These are phyloP conservation scores for Drosophila busckii DNA, from an alignment of 1,140 invertebrate species.

Conservation along the genomic window DNA sequence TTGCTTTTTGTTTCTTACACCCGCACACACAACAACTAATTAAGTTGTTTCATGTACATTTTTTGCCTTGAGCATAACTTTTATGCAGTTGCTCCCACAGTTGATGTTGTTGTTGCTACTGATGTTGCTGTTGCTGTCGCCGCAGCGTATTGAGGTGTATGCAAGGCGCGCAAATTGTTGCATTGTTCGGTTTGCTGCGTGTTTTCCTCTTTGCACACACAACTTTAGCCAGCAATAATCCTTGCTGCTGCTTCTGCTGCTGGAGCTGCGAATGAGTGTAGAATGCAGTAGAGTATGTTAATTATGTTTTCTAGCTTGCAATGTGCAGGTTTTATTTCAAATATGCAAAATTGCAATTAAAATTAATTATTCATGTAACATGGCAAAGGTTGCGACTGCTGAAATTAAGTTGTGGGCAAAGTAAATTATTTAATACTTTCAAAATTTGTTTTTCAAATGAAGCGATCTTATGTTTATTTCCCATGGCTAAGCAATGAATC, in stretches of 20 bases:
- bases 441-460: no score
- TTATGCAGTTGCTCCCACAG: constrained; percentile 31
- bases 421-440: no score
- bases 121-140: constrained; percentile 24
- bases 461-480: no score
- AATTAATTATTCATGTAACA: no score
- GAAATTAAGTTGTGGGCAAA: no score
- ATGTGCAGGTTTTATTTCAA: no score
- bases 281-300: constrained; percentile 18
- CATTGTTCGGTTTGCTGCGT: constrained; percentile 48
- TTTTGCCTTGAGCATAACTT: constrained; percentile 68
- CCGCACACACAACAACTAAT: constrained; percentile 61
- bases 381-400: no score
- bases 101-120: constrained; percentile 6
- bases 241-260: constrained; percentile 12
- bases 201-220: constrained; percentile 2
- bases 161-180: constrained; percentile 46
- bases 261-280: constrained; percentile 26
- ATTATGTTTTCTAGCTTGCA: constrained; percentile 58
- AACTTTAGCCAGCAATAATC: no score
- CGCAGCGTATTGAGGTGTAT: constrained; percentile 50
- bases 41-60: constrained; percentile 74
- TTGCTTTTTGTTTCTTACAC: constrained; percentile 25
- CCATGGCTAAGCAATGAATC: no score
- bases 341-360: no score